Percentiles rank a stretch among this genome's conserved stretches.
These are phyloP conservation scores for Trichomycterus rosablanca DNA, from an alignment of 2,113 vertebrate species.

Conservation along the genomic window DNA sequence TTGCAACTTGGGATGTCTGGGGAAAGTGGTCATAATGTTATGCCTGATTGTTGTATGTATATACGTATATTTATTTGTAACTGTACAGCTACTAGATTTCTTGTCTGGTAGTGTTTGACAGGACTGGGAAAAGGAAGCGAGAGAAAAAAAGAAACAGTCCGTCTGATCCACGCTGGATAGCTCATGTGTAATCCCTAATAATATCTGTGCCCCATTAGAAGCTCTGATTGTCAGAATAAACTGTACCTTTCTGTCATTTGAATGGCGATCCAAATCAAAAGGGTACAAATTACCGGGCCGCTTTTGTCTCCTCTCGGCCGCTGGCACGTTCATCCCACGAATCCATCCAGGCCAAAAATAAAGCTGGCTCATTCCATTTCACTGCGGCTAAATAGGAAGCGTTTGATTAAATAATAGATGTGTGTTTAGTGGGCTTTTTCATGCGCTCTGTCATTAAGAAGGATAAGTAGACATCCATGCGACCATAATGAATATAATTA, in stretches of 20 bases:
- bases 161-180: conserved; percentile 43
- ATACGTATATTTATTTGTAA: no score
- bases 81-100: no score
- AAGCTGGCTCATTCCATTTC: conserved; percentile 72
- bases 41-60: no score
- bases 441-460: conserved; percentile 87
- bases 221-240: conserved; percentile 67
- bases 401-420: conserved; percentile 99
- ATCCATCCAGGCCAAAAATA: conserved; percentile 80
- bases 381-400: conserved; percentile 82
- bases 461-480: conserved; percentile 92
- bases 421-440: conserved; percentile 83
- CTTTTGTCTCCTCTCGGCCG: conserved; percentile 57
- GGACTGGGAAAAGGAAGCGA: neutral
- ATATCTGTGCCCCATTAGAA: conserved; percentile 58
- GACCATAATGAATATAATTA: conserved; percentile 99
- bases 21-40: no score
- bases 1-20: no score
- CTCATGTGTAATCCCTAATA: conserved; percentile 58
- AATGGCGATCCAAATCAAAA: conserved; percentile 66
- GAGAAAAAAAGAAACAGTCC: conserved; percentile 39
- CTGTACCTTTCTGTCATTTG: conserved; percentile 64
- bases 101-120: no score
- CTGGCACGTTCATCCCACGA: conserved; percentile 52
- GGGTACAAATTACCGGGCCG: conserved; percentile 67